Conservation (phyloP, 2,113 vertebrate species). For the Columba janthina region DNA sequence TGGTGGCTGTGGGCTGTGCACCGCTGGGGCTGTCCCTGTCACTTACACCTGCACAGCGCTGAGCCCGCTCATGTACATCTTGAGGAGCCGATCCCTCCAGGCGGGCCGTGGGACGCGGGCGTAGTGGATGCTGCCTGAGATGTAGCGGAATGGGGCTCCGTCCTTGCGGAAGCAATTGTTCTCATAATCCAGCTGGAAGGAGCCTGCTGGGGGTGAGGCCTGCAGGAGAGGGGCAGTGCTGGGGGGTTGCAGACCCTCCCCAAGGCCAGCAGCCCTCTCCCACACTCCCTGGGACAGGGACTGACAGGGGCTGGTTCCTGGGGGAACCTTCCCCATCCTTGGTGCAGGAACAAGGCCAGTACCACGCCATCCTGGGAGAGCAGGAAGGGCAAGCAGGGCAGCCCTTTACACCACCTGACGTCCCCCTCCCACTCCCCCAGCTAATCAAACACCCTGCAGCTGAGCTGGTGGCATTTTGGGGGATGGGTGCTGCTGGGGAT, state of each 20-base stretch:
- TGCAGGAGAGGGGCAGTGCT: background rate
- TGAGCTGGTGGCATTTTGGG: background rate
- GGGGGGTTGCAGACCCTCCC: background rate
- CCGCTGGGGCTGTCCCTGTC: fast-evolving
- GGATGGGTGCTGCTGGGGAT: fast-evolving
- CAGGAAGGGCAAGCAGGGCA: background rate
- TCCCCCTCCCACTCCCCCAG: no score
- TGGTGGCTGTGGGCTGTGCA: background rate
- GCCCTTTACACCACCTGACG: background rate
- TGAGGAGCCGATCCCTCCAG: slow-evolving; percentile 91
- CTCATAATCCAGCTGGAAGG: slow-evolving; percentile 86
- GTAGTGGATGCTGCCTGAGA: slow-evolving; percentile 95
- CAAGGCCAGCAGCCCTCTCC: fast-evolving
- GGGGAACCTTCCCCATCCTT: background rate
- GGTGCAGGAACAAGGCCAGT: fast-evolving
- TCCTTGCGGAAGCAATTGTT: slow-evolving; percentile 87
- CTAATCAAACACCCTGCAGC: background rate
- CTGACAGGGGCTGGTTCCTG: background rate
- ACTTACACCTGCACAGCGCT: slow-evolving; percentile 90
- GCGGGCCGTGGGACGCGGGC: slow-evolving; percentile 85
- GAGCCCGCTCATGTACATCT: slow-evolving; percentile 94
- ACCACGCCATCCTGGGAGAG: background rate
- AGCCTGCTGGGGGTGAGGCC: slow-evolving; percentile 26
- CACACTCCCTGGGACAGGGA: background rate
- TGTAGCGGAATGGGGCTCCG: slow-evolving; percentile 85